Conservation (phyloP, 2,797 vertebrate species). For the Catamblyrhynchus diadema region DNA sequence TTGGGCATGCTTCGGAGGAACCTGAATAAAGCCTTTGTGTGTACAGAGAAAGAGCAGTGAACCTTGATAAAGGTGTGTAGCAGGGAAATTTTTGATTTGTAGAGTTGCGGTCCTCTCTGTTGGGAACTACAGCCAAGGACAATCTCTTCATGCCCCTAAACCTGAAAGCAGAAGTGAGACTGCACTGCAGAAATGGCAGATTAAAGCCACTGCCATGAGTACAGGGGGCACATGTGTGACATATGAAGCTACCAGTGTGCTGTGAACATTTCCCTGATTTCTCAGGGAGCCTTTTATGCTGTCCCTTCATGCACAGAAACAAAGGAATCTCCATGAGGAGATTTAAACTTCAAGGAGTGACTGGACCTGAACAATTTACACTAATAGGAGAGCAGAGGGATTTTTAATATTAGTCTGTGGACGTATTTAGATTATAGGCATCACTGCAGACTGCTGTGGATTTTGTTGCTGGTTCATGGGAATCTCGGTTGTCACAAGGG, state of each 20-base stretch:
- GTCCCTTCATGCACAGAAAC: background rate
- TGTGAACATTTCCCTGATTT: background rate
- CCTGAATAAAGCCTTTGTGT: background rate
- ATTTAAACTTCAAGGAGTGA: background rate
- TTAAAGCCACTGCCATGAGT: background rate
- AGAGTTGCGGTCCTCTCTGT: background rate
- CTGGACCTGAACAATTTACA: background rate
- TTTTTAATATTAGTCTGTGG: background rate
- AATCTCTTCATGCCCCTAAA: rapidly evolving
- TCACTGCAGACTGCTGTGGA: background rate
- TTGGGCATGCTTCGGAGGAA: background rate
- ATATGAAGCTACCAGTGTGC: background rate
- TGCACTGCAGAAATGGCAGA: background rate
- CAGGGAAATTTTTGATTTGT: background rate
- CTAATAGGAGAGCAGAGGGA: background rate
- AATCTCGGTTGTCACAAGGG: background rate
- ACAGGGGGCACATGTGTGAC: background rate
- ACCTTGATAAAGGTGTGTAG: background rate
- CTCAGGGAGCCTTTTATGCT: background rate
- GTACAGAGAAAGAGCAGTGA: background rate
- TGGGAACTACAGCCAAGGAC: background rate
- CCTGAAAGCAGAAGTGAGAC: background rate
- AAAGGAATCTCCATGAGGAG: background rate
- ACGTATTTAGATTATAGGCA: background rate
- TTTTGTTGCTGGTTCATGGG: background rate